A percentile compares a stretch with the other conserved stretches of the same genome.
Evolutionary conservation across 1,140 invertebrate species (phyloP).

Genomic region (Zaprionus inermis): DNA sequence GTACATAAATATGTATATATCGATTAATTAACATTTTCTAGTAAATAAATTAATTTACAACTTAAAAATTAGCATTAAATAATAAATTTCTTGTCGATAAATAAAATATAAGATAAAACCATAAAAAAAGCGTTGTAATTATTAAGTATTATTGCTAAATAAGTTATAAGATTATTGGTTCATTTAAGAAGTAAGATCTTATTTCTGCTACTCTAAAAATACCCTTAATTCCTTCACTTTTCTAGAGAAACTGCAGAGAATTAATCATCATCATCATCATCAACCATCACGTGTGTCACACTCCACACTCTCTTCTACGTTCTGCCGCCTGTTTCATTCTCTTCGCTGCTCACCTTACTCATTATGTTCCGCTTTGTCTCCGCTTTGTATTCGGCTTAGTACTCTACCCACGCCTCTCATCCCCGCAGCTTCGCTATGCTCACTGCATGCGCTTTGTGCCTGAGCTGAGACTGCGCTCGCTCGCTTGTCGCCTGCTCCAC

Average conservation of each 20-base stretch:
- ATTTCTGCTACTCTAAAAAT: not conserved
- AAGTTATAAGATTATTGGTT: too few species aligned
- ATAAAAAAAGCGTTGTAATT: not conserved
- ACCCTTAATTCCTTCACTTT: not conserved
- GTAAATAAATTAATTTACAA: too few species aligned
- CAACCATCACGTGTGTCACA: not conserved
- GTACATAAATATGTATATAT: too few species aligned
- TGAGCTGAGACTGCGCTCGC: conserved; percentile 11
- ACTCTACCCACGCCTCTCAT: not conserved
- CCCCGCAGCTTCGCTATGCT: not conserved
- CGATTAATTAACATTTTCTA: too few species aligned
- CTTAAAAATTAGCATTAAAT: too few species aligned
- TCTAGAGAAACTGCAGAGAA: not conserved
- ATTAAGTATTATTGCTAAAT: too few species aligned
- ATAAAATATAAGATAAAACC: not conserved
- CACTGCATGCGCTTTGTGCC: conserved; percentile 15
- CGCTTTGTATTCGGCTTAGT: conserved; percentile 6
- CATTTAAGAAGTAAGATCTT: not conserved
- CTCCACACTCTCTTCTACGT: not conserved
- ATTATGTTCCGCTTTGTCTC: conserved; percentile 12
- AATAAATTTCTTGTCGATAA: not conserved
- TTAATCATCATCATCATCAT: too few species aligned
- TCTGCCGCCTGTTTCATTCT: not conserved
- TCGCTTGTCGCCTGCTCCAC: conserved; percentile 38
- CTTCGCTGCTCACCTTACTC: not conserved